Evolutionary conservation across 2,113 vertebrate species (phyloP).

Genomic region (Orcinus orca): DNA sequence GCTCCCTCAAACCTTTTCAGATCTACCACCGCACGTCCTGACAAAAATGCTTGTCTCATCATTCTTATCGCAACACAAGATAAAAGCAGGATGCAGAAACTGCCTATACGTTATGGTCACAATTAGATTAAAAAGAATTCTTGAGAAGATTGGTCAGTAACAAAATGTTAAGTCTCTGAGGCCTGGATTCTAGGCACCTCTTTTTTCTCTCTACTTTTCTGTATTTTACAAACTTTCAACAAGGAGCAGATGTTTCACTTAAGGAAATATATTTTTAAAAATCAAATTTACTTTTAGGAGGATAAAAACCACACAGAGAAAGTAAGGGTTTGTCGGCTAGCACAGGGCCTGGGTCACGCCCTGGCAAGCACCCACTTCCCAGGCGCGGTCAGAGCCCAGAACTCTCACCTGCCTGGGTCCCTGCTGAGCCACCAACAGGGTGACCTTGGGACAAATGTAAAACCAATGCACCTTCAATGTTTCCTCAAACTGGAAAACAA

Average conservation of each 20-base stretch:
- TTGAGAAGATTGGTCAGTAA: background rate
- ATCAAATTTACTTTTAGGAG: background rate
- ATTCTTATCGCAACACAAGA: background rate
- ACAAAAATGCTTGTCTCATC: background rate
- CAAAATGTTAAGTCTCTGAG: background rate
- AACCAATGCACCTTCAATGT: background rate
- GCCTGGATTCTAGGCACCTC: background rate
- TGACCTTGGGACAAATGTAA: background rate
- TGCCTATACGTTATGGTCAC: background rate
- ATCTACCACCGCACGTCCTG: background rate
- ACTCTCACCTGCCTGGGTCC: background rate
- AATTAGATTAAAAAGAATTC: background rate
- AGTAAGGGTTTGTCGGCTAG: background rate
- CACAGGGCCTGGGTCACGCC: fast-evolving
- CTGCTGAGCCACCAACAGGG: background rate
- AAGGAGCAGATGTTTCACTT: background rate
- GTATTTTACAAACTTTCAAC: background rate
- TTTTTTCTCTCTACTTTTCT: background rate
- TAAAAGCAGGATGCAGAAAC: background rate
- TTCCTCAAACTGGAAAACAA: background rate
- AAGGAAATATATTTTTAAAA: background rate
- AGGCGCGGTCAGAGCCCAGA: fast-evolving
- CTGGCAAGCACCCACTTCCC: no score
- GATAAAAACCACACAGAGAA: background rate
- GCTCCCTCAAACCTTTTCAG: background rate